Percentiles rank a stretch among this genome's conserved stretches.
Evolutionary conservation across 1,140 invertebrate genomes (phyloP).

Genomic region (Glossosoma conforme): DNA sequence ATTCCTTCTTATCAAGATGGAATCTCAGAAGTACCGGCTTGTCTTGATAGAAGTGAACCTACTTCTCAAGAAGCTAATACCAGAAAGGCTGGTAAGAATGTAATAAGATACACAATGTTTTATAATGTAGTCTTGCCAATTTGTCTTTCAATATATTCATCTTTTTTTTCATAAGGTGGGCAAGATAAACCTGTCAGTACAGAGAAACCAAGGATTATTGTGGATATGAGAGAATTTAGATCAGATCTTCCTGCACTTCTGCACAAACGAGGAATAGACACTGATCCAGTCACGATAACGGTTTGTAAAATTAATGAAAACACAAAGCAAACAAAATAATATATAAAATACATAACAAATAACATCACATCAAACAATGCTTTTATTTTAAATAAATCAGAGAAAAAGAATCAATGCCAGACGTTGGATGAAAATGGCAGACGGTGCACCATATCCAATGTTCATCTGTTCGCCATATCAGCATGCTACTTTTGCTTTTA

Average conservation of each 20-base stretch:
- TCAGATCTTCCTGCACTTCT: conserved; percentile 93
- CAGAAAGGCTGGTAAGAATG: conserved; percentile 58
- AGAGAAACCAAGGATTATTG: conserved; percentile 68
- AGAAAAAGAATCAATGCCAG: too few species aligned
- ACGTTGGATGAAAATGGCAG: too few species aligned
- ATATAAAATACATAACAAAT: too few species aligned
- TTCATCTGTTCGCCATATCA: too few species aligned
- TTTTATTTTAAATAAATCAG: too few species aligned
- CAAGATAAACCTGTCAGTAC: conserved; percentile 34
- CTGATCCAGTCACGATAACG: conserved; percentile 86
- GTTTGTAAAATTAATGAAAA: too few species aligned
- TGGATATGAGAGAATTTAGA: conserved; percentile 98
- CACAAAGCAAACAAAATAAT: too few species aligned
- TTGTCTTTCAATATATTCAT: not conserved
- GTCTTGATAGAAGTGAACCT: conserved; percentile 33
- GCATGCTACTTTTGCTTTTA: too few species aligned
- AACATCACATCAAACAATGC: too few species aligned
- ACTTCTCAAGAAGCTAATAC: conserved; percentile 49
- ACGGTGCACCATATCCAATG: too few species aligned
- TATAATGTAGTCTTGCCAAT: not conserved
- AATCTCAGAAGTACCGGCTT: conserved; percentile 53
- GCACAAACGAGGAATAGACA: conserved; percentile 88
- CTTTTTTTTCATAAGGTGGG: conserved; percentile 36
- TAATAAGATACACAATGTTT: not conserved
- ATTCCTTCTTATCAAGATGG: conserved; percentile 88